These are phyloP conservation scores for Chelonus formosanus DNA, from an alignment of 2,888 invertebrate species.

Conservation along the genomic window DNA sequence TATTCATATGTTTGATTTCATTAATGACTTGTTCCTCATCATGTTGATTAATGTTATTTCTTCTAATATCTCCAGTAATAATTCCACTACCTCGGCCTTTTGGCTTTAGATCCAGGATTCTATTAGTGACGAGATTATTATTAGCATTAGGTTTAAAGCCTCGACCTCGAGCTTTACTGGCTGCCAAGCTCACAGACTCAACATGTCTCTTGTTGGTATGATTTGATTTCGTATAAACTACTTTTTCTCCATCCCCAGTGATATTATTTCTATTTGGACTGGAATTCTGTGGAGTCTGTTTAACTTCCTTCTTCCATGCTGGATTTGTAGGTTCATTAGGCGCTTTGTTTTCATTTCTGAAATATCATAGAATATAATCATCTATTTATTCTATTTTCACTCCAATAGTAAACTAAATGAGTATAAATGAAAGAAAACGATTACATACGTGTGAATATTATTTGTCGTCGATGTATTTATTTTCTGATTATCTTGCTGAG, in stretches of 20 bases:
- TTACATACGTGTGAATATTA: conserved; percentile 49
- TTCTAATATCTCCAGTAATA: conserved; percentile 50
- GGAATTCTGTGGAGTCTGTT: conserved; percentile 47
- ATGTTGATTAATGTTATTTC: conserved; percentile 49
- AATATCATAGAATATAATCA: conserved; percentile 20
- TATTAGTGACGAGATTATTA: conserved; percentile 56
- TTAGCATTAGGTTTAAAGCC: conserved; percentile 58
- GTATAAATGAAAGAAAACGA: not conserved
- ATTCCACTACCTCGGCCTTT: conserved; percentile 57
- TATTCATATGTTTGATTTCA: conserved; percentile 57
- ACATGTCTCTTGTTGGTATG: conserved; percentile 54
- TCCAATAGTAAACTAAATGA: conserved; percentile 9
- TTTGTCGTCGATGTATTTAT: conserved; percentile 42
- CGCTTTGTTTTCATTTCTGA: conserved; percentile 57
- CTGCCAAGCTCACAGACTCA: conserved; percentile 53
- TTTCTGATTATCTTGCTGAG: conserved; percentile 54
- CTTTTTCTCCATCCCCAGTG: conserved; percentile 46
- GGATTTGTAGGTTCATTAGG: conserved; percentile 57
- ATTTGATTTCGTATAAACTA: conserved; percentile 41
- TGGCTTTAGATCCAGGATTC: conserved; percentile 54
- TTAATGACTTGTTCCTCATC: conserved; percentile 55
- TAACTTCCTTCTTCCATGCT: conserved; percentile 58
- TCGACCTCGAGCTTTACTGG: conserved; percentile 57
- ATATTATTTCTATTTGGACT: conserved; percentile 53
- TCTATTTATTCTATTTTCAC: not conserved